Conservation (phyloP, 2,797 vertebrate species). For the Cossypha dichroa region DNA sequence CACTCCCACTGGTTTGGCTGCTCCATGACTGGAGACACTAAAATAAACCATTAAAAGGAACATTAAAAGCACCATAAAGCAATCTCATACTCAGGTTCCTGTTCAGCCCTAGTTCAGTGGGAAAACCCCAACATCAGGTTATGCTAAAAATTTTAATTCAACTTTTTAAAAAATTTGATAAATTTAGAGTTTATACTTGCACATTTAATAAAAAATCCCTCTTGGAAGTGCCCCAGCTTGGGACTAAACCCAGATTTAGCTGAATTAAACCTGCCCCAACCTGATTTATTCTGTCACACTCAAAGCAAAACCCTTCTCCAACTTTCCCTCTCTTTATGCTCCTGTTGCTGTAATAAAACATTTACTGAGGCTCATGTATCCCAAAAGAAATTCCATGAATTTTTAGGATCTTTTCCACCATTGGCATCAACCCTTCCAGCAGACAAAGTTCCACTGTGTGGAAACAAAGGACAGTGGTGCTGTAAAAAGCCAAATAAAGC, state of each 20-base stretch:
- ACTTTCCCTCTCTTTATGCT: not conserved
- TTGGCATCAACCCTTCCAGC: not conserved
- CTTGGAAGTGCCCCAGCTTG: not conserved
- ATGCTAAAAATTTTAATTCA: not conserved
- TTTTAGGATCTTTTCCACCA: not conserved
- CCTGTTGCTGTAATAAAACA: not conserved
- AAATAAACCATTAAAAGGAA: not conserved
- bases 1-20: not conserved
- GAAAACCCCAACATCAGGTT: not conserved
- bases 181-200: not conserved
- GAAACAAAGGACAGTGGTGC: not conserved
- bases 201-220: not conserved
- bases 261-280: not conserved
- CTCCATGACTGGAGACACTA: not conserved
- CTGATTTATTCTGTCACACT: not conserved
- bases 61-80: not conserved
- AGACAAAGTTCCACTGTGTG: not conserved
- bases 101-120: not conserved
- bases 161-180: fast-evolving
- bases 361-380: not conserved
- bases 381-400: not conserved
- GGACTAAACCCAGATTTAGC: not conserved
- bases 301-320: not conserved
- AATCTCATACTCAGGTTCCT: not conserved
- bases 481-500: not conserved